A percentile compares a stretch with the other conserved stretches of the same genome.
phyloP scores from a whole-genome alignment of 1,140 invertebrate genomes.

The Zaprionus ghesquierei region DNA sequence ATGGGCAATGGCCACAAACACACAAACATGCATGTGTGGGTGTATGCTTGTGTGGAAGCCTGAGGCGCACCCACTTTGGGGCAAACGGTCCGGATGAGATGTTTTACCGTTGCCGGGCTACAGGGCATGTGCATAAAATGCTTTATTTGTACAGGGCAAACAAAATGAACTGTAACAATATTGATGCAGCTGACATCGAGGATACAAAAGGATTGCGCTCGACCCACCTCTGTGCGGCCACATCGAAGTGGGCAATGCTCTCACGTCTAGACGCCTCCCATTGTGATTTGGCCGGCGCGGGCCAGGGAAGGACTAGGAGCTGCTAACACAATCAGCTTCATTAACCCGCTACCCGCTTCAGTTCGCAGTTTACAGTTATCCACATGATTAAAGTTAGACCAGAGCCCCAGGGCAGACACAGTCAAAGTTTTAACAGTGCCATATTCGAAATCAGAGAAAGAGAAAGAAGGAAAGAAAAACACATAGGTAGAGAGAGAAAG shows the following conservation, averaged over 20 bases:
- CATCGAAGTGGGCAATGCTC: not conserved
- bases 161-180: slow-evolving; percentile 80
- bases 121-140: slow-evolving; percentile 59
- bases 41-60: not conserved
- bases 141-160: slow-evolving; percentile 72
- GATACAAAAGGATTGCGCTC: slow-evolving; percentile 65
- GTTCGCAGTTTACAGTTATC: slow-evolving; percentile 36
- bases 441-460: no score
- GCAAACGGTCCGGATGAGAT: slow-evolving; percentile 35
- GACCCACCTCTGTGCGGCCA: not conserved
- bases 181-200: slow-evolving; percentile 75
- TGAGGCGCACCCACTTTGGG: slow-evolving; percentile 1
- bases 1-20: slow-evolving; percentile 41
- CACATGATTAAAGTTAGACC: slow-evolving; percentile 39
- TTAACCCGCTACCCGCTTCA: slow-evolving; percentile 55
- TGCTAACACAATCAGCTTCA: slow-evolving; percentile 48
- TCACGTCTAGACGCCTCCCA: slow-evolving; percentile 45
- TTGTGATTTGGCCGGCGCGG: slow-evolving; percentile 31
- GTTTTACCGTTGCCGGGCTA: slow-evolving; percentile 1
- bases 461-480: no score
- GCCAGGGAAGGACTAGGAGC: not conserved
- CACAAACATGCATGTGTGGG: not conserved
- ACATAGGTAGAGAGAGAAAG: not conserved
- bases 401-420: not conserved
- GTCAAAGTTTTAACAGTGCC: not conserved